phyloP scores from a whole-genome alignment of 2,797 vertebrate species.

The Platyrinchus mystaceus region DNA sequence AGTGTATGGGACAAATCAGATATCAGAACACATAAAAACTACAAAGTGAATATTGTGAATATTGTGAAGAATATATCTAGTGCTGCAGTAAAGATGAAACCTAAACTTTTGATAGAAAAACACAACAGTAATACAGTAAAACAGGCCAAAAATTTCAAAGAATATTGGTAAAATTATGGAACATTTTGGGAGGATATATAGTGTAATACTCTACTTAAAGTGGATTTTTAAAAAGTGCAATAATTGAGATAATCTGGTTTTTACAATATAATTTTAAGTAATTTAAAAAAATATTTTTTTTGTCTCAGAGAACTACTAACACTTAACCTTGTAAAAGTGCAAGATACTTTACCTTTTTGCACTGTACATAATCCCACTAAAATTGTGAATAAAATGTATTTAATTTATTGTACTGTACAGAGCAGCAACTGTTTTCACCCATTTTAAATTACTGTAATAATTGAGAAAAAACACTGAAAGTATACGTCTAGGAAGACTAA shows the following conservation, averaged over 20 bases:
- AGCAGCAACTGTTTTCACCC: background rate
- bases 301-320: background rate
- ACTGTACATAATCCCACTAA: background rate
- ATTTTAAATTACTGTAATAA: background rate
- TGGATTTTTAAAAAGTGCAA: background rate
- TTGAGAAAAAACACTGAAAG: background rate
- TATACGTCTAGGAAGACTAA: background rate
- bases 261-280: background rate
- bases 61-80: background rate
- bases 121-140: background rate
- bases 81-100: background rate
- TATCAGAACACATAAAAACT: background rate
- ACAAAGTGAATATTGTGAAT: background rate
- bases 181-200: accelerated
- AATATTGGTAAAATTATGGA: background rate
- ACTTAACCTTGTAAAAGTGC: background rate
- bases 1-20: background rate
- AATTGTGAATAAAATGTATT: background rate
- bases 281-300: background rate
- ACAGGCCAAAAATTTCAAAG: background rate
- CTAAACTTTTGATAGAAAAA: background rate
- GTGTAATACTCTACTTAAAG: background rate
- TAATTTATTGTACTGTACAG: background rate
- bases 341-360: background rate
- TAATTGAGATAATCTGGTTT: background rate